Evolutionary conservation across 2,888 invertebrate species (phyloP).

Genomic region (Gasteruption jaculator): DNA sequence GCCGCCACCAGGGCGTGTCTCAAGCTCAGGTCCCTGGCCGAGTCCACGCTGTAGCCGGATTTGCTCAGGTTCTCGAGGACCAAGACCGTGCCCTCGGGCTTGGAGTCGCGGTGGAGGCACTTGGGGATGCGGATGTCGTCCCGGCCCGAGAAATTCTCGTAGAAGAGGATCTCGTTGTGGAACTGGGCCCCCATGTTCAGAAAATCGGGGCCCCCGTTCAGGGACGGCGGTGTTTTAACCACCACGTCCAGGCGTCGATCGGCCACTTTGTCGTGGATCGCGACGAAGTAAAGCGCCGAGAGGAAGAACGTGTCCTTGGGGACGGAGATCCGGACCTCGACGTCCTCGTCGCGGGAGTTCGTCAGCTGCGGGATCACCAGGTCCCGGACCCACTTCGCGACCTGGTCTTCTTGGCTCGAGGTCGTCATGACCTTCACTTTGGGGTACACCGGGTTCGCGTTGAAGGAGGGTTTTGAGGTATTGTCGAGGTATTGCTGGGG

Average conservation of each 20-base stretch:
- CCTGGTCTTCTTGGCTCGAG: too few relatives aligned
- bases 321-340: slow-evolving; percentile 20
- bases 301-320: slow-evolving; percentile 25
- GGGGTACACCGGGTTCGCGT: too few relatives aligned
- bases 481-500: too few relatives aligned
- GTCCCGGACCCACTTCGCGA: background rate
- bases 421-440: too few relatives aligned
- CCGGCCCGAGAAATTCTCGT: slow-evolving; percentile 23
- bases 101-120: slow-evolving; percentile 22
- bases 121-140: slow-evolving; percentile 18
- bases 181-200: slow-evolving; percentile 23
- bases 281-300: slow-evolving; percentile 26
- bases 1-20: slow-evolving; percentile 34
- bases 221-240: slow-evolving; percentile 22
- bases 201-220: accelerated
- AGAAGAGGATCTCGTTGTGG: slow-evolving; percentile 42
- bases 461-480: background rate
- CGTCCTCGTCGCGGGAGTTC: slow-evolving; percentile 14
- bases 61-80: slow-evolving; percentile 32
- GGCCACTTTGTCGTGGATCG: background rate
- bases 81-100: slow-evolving; percentile 24
- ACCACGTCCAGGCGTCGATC: slow-evolving; percentile 19
- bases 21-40: slow-evolving; percentile 24
- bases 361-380: slow-evolving; percentile 20
- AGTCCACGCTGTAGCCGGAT: slow-evolving; percentile 26